Evolutionary conservation across 2,113 vertebrate genomes (phyloP), one percentile per base, ranked within the genome.

Genomic region (Centropristis striata): DNA sequence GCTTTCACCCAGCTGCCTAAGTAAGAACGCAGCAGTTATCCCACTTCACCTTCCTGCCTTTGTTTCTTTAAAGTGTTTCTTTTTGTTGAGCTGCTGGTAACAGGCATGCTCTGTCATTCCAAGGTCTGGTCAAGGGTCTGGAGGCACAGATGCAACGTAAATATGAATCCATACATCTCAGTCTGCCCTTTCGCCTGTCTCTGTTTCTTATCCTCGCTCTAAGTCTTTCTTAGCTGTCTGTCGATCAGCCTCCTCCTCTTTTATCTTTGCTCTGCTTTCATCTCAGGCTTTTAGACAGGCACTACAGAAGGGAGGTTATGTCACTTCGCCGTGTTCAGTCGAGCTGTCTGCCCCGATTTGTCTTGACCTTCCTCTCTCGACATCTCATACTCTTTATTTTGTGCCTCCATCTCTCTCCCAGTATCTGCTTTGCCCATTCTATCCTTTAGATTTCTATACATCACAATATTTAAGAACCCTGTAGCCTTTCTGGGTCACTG

Each of bases 1-100:
- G 98, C 98, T 60, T 99, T 99, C 88, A 99, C 98, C 75, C 98
- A 99, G 87, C 97, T 99, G 91, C 98, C 97, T 59, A 98, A 96
- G 98, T 99, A 96, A 95, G 96, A 71, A 57, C 14, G n/a, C 47
- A 32, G 27, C 47, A 15, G 8, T 65, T 39, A 20, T 37, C 8
- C 11, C 13, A 5, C 23, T 25, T 53, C 0, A 16, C 7, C 46
- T 42, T 63, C 59, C 41, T 60, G 20, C 7, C 66, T 75, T 57
- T 86, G 11, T 70, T 88, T 71, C 51, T 80, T 82, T 71, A 15
- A 66, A 68, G 54, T 77, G 3, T 44, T 18, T 11, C 36, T 76
- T 50, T 75, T 21, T 73, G 28, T 51, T 67, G 86, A 91, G 86
- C 85, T 87, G 89, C 88, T 89, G 60, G 60, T 94, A 94, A 93